phyloP scores from a whole-genome alignment of 2,797 vertebrate genomes.

The Mionectes olivaceus region DNA sequence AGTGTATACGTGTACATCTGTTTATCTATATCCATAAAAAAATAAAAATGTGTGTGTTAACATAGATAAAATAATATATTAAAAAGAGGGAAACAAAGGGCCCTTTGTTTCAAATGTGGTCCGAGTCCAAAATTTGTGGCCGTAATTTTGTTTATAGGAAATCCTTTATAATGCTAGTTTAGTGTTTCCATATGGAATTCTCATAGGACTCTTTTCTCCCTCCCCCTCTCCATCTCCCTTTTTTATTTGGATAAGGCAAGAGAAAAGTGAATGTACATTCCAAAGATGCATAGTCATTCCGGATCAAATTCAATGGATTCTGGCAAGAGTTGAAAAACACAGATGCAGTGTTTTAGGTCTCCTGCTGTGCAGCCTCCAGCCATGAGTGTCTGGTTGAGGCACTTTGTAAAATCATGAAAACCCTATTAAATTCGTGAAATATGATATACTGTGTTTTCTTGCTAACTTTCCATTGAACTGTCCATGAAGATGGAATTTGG shows the following conservation, averaged over 20 bases:
- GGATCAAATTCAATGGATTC: conserved; percentile 97
- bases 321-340: conserved; percentile 92
- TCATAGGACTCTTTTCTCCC: conserved; percentile 80
- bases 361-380: conserved; percentile 85
- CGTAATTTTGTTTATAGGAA: conserved; percentile 88
- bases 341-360: conserved; percentile 85
- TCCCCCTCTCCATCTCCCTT: neutral
- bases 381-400: conserved; percentile 85
- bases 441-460: conserved; percentile 80
- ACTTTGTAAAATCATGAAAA: conserved; percentile 89
- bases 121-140: conserved; percentile 75
- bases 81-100: conserved; percentile 72
- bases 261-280: conserved; percentile 96
- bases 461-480: conserved; percentile 83
- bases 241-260: conserved; percentile 84
- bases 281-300: conserved; percentile 96
- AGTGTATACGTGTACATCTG: neutral
- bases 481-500: conserved; percentile 79
- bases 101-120: conserved; percentile 81
- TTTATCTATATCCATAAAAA: conserved; percentile 40
- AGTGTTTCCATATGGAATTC: conserved; percentile 92
- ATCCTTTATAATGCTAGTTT: conserved; percentile 85
- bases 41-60: conserved; percentile 9
- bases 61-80: conserved; percentile 58
- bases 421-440: conserved; percentile 89